Evolutionary conservation across 2,888 invertebrate genomes (phyloP).

Genomic region (Acleris sparsana): DNA sequence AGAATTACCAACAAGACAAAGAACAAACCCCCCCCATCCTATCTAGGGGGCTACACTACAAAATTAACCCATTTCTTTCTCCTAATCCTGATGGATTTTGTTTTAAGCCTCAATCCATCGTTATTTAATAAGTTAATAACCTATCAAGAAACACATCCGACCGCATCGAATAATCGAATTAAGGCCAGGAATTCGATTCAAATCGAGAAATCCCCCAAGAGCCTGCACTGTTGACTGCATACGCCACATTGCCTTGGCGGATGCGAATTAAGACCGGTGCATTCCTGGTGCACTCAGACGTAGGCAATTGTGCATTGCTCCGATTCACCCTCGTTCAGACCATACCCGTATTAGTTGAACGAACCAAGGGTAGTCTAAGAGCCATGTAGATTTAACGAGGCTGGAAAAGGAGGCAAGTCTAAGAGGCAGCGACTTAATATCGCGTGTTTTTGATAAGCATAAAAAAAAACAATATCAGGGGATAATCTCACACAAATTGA

Average conservation of each 20-base stretch:
- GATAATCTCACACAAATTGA: no score
- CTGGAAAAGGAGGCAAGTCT: no score
- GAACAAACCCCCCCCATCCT: no score
- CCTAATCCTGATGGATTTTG: not conserved
- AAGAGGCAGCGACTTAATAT: no score
- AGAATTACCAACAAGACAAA: no score
- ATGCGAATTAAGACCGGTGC: slow-evolving; percentile 23
- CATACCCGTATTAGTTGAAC: not conserved
- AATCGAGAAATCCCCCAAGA: slow-evolving; percentile 17
- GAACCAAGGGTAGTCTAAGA: not conserved
- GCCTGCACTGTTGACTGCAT: slow-evolving; percentile 10
- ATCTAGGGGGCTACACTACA: no score
- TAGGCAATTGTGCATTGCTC: slow-evolving; percentile 8
- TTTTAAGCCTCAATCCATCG: not conserved
- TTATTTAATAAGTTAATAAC: not conserved
- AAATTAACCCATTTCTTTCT: no score
- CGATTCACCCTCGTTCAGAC: slow-evolving; percentile 4
- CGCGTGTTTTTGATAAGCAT: no score
- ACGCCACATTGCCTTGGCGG: slow-evolving; percentile 20
- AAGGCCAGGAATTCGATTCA: slow-evolving; percentile 36
- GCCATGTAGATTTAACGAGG: not conserved
- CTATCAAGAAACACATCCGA: slow-evolving; percentile 9
- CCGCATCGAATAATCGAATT: slow-evolving; percentile 39
- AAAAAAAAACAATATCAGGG: no score
- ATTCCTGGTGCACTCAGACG: slow-evolving; percentile 9